Evolutionary conservation across 2,888 invertebrate species (phyloP).

Genomic region (Sphinx pinastri): DNA sequence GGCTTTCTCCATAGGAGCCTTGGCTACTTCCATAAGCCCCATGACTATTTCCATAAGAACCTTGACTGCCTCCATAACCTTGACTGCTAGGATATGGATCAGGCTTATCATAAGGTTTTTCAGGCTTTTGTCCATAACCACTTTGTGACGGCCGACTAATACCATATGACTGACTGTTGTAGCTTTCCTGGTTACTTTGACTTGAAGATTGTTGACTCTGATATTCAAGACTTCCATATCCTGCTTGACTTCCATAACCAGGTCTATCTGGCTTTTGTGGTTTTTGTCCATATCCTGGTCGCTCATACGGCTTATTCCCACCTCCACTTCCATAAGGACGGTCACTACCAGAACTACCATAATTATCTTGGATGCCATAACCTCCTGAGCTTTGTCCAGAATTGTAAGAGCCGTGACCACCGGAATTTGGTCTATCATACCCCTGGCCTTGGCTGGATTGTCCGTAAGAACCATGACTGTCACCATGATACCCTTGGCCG

Average conservation of each 20-base stretch:
- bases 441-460: background rate
- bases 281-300: slow-evolving; percentile 1
- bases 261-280: slow-evolving; percentile 10
- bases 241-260: slow-evolving; percentile 11
- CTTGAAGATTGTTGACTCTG: slow-evolving; percentile 20
- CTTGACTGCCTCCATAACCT: slow-evolving; percentile 17
- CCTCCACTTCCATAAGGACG: slow-evolving; percentile 1
- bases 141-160: slow-evolving; percentile 19
- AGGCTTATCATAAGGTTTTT: slow-evolving; percentile 26
- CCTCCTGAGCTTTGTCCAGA: background rate
- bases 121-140: slow-evolving; percentile 24
- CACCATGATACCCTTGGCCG: slow-evolving; percentile 4
- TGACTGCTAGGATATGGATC: background rate
- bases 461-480: slow-evolving; percentile 7
- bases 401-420: slow-evolving; percentile 5
- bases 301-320: slow-evolving; percentile 5
- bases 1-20: slow-evolving; percentile 31
- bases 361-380: background rate
- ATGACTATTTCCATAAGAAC: slow-evolving; percentile 30
- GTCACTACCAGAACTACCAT: background rate
- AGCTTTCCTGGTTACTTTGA: slow-evolving; percentile 26
- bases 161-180: slow-evolving; percentile 25
- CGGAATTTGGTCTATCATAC: background rate
- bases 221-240: slow-evolving; percentile 16
- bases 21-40: slow-evolving; percentile 26